Percentiles rank a stretch among this genome's conserved stretches.
phyloP scores from a whole-genome alignment of 2,113 vertebrate species.

The Scomber japonicus region DNA sequence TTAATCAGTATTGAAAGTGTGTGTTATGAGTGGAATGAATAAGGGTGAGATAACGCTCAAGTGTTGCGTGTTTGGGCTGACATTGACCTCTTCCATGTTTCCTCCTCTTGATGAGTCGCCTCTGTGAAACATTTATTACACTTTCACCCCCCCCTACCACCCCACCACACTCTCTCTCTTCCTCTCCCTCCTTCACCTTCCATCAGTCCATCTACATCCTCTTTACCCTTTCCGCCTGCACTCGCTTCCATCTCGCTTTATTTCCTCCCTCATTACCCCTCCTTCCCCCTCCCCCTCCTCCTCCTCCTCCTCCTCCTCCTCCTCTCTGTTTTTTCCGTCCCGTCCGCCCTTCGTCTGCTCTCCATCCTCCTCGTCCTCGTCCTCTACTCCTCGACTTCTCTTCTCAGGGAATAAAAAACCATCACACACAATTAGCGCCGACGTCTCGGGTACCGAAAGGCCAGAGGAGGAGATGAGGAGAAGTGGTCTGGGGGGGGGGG shows the following conservation, averaged over 20 bases:
- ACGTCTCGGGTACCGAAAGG: conserved; percentile 51
- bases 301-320: conserved; percentile 16
- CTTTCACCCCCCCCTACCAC: neutral
- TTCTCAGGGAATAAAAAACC: conserved; percentile 45
- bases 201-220: conserved; percentile 28
- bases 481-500: conserved; percentile 46
- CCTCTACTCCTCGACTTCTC: conserved; percentile 21
- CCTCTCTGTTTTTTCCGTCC: neutral
- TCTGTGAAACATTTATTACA: conserved; percentile 27
- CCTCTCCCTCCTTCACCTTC: conserved; percentile 14
- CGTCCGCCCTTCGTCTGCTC: conserved; percentile 58
- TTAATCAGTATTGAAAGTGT: neutral
- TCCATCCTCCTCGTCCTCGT: conserved; percentile 20
- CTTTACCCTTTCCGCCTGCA: conserved; percentile 37
- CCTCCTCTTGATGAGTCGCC: neutral
- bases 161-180: neutral
- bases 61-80: neutral
- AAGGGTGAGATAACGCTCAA: neutral
- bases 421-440: conserved; percentile 64
- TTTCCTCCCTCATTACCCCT: conserved; percentile 44
- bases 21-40: neutral
- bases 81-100: conserved; percentile 4
- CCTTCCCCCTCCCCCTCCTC: neutral
- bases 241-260: conserved; percentile 55
- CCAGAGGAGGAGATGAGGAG: conserved; percentile 57